Conservation (phyloP, 1,140 invertebrate species). For the Hyles euphorbiae region DNA sequence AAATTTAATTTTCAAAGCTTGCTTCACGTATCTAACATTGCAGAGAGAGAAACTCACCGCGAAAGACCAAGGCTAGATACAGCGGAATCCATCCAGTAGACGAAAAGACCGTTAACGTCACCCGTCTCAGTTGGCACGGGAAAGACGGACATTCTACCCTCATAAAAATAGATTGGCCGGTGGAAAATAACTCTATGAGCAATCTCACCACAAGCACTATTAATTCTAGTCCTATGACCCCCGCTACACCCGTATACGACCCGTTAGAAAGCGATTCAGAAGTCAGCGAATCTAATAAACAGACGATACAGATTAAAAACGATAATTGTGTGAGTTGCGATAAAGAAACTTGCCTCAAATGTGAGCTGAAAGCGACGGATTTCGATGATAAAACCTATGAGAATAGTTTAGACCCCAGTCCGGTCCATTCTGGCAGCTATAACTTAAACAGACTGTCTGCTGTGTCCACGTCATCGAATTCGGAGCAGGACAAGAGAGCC, state of each 20-base stretch:
- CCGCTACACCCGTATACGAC: conserved; percentile 53
- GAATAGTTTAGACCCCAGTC: conserved; percentile 48
- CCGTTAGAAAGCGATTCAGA: conserved; percentile 63
- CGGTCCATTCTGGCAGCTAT: conserved; percentile 65
- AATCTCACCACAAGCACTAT: conserved; percentile 50
- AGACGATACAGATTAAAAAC: conserved; percentile 55
- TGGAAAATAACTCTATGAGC: conserved; percentile 40
- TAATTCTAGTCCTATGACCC: conserved; percentile 50
- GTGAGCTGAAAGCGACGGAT: conserved; percentile 59
- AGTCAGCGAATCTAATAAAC: conserved; percentile 52
- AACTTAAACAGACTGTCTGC: conserved; percentile 68
- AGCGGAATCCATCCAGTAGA: conserved; percentile 47
- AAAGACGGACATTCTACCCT: conserved; percentile 61
- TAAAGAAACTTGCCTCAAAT: conserved; percentile 60
- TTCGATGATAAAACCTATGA: conserved; percentile 42
- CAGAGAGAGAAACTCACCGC: conserved; percentile 64
- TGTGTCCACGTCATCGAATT: conserved; percentile 60
- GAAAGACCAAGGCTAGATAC: conserved; percentile 51
- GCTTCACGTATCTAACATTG: conserved; percentile 30
- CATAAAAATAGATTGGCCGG: conserved; percentile 64
- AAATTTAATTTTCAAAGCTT: conserved; percentile 15
- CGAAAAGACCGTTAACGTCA: conserved; percentile 29
- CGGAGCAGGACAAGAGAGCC: conserved; percentile 43
- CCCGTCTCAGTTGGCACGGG: conserved; percentile 59
- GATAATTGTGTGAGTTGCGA: conserved; percentile 45